These are phyloP conservation scores for Portevinia maculata DNA, from an alignment of 2,888 invertebrate genomes.

Conservation along the genomic window DNA sequence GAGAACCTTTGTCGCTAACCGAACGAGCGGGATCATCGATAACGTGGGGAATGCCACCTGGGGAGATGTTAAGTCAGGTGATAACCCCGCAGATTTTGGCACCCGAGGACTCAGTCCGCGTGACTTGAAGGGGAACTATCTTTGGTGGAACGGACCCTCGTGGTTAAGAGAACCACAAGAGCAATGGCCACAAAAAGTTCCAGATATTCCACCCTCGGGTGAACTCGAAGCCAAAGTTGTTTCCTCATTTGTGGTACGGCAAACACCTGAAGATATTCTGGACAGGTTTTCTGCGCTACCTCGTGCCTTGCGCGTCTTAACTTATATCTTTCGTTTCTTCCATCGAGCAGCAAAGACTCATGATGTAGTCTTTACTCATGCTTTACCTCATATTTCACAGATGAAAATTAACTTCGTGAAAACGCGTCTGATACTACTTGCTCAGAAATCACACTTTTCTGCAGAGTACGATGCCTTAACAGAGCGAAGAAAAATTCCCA, in stretches of 20 bases:
- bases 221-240: background rate
- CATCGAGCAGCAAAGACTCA: background rate
- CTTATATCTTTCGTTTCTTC: constrained; percentile 11
- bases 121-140: constrained; percentile 1
- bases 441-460: too few species aligned
- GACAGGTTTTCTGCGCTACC: constrained; percentile 4
- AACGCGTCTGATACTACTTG: constrained; percentile 1
- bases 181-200: background rate
- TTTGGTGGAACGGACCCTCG: too few species aligned
- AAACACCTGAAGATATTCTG: background rate
- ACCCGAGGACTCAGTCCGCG: too few species aligned
- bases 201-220: background rate
- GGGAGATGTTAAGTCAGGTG: background rate
- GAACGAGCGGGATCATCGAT: too few species aligned
- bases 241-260: background rate
- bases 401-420: constrained; percentile 1
- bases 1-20: background rate
- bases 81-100: too few species aligned
- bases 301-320: background rate
- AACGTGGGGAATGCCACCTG: too few species aligned
- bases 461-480: too few species aligned
- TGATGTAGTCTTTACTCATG: too few species aligned
- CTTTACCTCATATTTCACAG: constrained; percentile 2
- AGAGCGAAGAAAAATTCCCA: background rate
- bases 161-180: background rate